A percentile compares a stretch with the other conserved stretches of the same genome.
Evolutionary conservation across 2,797 vertebrate species (phyloP).

Genomic region (Neosilurus hyrtlii): DNA sequence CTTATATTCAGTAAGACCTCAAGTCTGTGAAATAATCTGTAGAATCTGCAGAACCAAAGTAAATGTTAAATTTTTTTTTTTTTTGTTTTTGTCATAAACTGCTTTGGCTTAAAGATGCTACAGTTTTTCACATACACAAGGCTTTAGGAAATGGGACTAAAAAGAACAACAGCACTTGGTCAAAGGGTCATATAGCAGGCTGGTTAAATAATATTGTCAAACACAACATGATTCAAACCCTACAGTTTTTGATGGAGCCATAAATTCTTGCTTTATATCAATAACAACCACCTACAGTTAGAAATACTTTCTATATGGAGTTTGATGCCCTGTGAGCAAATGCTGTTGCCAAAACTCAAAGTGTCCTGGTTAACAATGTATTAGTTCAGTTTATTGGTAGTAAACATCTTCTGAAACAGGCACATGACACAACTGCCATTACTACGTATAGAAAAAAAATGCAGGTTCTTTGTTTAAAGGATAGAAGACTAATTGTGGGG

Average conservation of each 20-base stretch:
- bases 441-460: constrained; percentile 45
- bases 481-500: constrained; percentile 17
- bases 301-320: constrained; percentile 7
- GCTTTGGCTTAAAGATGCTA: constrained; percentile 29
- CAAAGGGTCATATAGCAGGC: constrained; percentile 32
- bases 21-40: constrained; percentile 30
- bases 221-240: not conserved
- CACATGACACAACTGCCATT: constrained; percentile 47
- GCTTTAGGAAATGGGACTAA: constrained; percentile 39
- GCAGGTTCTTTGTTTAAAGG: constrained; percentile 40
- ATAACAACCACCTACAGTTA: not conserved
- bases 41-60: constrained; percentile 24
- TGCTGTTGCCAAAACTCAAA: constrained; percentile 40
- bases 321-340: constrained; percentile 55
- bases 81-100: not conserved
- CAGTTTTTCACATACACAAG: constrained; percentile 38
- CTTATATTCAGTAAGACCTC: constrained; percentile 24
- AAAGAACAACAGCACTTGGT: constrained; percentile 49
- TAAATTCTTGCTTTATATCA: not conserved
- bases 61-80: too few species aligned
- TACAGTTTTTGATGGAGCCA: not conserved
- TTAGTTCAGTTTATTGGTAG: constrained; percentile 44
- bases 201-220: not conserved
- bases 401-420: constrained; percentile 49
- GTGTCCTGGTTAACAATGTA: constrained; percentile 21